Base-by-base conservation (phyloP, 1,140 invertebrate genomes). In the Sarcophaga bullata region DNA sequence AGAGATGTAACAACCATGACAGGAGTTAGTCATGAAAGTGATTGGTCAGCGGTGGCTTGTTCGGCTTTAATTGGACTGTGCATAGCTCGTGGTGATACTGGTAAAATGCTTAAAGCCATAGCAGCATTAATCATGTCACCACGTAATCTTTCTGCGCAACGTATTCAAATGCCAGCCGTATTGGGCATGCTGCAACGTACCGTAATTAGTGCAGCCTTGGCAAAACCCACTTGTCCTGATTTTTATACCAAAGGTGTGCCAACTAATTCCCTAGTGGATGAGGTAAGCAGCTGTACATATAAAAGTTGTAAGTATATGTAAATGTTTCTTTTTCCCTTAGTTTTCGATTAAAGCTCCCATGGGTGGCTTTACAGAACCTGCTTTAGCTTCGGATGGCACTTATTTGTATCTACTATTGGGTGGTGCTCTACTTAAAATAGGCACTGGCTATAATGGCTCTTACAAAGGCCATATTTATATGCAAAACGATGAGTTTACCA, bases 11-110 rank as follows among this genome's bases (percentile, higher is more conserved):
- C 93, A 50, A 6, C 48, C 92, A 92, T 85, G 91, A 92, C 85
- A 86, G 91, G 46, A 75, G 85, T 85, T 90, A 86, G 87, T 72
- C 90, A 86, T 19, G 94, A 94, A 17, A 93, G 92, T 85, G 93
- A 93, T 83, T 92, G 97, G 84, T 96, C 95, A 52, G 95, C 96
- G 46, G 93, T 98, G 81, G 96, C 97, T 68, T 97, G 96, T 90
- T 95, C 97, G 5, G 97, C 97, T 87, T 92, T 99, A 2, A 92
- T 99, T 48, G 96, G 96, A 82, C 91, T 99, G 73, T 96, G 97
- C 47, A 95, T 98, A n/a, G 97, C 97, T 1, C 91, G 96, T 82
- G 97, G 97, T 3, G 96, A 98, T 87, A 97, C 97, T n/a, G 96
- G 97, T 49, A 96, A 97, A 88, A 94, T 97, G 85, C 92, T 99